A percentile compares a stretch with the other conserved stretches of the same genome.
These are phyloP conservation scores for Galerucella nymphaeae DNA, from an alignment of 2,888 invertebrate genomes.

Conservation along the genomic window DNA sequence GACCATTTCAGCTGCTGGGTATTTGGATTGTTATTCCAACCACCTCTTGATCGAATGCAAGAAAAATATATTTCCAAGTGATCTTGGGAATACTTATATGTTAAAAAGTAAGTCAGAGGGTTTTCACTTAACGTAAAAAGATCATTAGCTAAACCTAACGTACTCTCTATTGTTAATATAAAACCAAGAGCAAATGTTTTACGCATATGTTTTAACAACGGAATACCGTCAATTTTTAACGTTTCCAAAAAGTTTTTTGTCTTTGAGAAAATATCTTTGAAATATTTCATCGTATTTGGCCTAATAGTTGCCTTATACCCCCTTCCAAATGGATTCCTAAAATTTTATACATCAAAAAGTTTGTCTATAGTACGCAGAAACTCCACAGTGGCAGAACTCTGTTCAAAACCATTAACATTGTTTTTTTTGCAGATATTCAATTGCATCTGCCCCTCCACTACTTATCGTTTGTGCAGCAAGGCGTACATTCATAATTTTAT, in stretches of 20 bases:
- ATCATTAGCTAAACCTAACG: conserved; percentile 33
- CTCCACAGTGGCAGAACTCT: conserved; percentile 43
- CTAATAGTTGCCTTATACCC: conserved; percentile 46
- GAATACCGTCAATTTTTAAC: conserved; percentile 41
- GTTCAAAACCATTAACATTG: conserved; percentile 34
- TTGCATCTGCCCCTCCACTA: conserved; percentile 34
- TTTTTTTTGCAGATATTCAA: conserved; percentile 27
- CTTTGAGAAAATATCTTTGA: conserved; percentile 32
- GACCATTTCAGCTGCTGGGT: conserved; percentile 47
- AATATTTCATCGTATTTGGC: conserved; percentile 35
- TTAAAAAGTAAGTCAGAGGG: conserved; percentile 10
- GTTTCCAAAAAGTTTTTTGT: conserved; percentile 34
- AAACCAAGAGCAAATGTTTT: conserved; percentile 49
- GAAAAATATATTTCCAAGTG: conserved; percentile 48
- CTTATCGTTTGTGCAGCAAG: conserved; percentile 42
- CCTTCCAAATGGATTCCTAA: conserved; percentile 45
- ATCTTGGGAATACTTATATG: conserved; percentile 45
- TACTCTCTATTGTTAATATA: conserved; percentile 40
- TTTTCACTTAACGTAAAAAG: conserved; percentile 31
- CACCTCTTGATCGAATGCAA: conserved; percentile 47
- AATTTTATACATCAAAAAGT: conserved; percentile 48
- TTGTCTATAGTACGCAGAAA: conserved; percentile 44
- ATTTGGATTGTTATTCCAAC: conserved; percentile 50
- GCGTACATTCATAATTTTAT: conserved; percentile 47
- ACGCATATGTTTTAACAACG: conserved; percentile 30